phyloP scores from a whole-genome alignment of 2,888 invertebrate species.

The Halocaridina rubra region DNA sequence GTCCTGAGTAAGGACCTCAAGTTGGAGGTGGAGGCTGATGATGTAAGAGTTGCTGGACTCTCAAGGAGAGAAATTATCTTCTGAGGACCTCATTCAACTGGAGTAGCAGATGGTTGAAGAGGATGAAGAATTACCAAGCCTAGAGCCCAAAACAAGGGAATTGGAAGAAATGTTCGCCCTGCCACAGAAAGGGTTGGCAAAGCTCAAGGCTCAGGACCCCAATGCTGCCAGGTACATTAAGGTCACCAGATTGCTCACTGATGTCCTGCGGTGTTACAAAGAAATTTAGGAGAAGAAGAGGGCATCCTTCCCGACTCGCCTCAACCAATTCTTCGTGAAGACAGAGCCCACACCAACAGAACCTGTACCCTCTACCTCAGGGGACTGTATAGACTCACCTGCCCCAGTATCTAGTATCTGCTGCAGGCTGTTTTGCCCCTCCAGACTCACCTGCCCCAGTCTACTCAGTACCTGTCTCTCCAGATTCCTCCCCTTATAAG shows the following conservation, averaged over 20 bases:
- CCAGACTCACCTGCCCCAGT: no score
- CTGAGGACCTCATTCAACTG: background rate
- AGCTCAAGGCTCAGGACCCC: no score
- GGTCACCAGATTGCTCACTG: background rate
- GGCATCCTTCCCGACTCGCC: background rate
- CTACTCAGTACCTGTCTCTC: no score
- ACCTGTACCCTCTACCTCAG: no score
- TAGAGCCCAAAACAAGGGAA: background rate
- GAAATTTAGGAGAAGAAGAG: no score
- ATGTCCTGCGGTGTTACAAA: background rate
- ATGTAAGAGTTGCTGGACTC: background rate
- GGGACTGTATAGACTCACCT: background rate
- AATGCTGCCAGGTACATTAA: no score
- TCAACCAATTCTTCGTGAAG: background rate
- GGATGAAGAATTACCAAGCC: background rate
- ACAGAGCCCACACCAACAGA: no score
- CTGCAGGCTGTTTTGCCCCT: no score
- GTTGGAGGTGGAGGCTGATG: background rate
- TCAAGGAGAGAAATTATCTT: background rate
- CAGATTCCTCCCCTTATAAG: no score
- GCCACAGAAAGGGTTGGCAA: background rate
- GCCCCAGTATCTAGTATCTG: no score
- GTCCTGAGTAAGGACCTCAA: background rate
- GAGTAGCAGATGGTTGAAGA: background rate
- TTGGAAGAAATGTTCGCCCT: background rate